Base-by-base conservation (phyloP, 2,113 vertebrate species). In the Rhinopomastus cyanomelas region DNA sequence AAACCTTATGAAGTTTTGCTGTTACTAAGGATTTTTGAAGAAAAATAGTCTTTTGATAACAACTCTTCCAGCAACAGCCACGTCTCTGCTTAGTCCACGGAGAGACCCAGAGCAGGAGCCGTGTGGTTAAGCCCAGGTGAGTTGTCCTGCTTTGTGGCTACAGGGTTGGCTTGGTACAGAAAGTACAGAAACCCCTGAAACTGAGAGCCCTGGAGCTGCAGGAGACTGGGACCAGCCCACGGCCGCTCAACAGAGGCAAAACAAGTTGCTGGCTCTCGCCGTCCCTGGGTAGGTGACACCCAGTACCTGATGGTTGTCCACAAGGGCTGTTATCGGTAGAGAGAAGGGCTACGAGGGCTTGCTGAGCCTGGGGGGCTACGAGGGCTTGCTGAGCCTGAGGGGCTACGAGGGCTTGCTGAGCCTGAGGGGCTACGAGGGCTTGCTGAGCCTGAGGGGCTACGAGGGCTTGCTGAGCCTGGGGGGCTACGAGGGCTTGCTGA, bases 81-180 rank as follows among this genome's bases (percentile, higher is more conserved):
- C 4, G 0, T 7, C 52, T 39, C 66, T 39, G 8, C 29, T n/a
- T 9, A 23, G 17, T 18, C 37, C 44, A 20, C 5, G 1, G 21
- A 25, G 15, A n/a, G 0, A 5, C 76, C 49, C 49, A 11, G n/a
- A 55, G 49, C 34, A 48, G 53, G 17, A 90, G 11, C 20, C 8
- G 2, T 3, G 1, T 36, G 2, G 0, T 6, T 14, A 42, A 73
- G 29, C 7, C 10, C 3, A 6, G 27, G 13, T 7, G 32, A 53
- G 12, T 15, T 6, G 6, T 15, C 37, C 56, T 53, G 11, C 51
- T 52, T 16, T 9, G 22, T 14, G 4, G 21, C 6, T 23, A 37
- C 9, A 2, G 3, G 6, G 10, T 32, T n/a, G n/a, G n/a, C n/a
- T n/a, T n/a, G n/a, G n/a, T n/a, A n/a, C n/a, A n/a, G n/a, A n/a